These are phyloP conservation scores for Rhopilema esculentum DNA, from an alignment of 30 jellyfish, hydroid and myxozoan genomes.

Conservation along the genomic window DNA sequence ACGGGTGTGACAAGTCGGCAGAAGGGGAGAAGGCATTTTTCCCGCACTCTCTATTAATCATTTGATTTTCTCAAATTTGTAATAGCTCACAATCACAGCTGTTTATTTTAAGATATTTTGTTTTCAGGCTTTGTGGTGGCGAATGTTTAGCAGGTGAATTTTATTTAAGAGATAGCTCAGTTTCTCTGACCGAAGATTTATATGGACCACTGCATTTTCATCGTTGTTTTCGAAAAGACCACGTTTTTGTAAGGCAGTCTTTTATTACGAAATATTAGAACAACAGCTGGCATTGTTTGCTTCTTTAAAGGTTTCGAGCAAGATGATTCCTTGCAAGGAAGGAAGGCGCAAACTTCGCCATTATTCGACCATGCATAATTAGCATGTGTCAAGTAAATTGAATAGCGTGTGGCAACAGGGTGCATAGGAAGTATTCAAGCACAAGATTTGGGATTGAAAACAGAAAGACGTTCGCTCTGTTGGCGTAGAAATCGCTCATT, in stretches of 20 bases:
- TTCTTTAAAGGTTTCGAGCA: background rate
- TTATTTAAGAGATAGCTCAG: background rate
- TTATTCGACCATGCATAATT: slow-evolving; percentile 46
- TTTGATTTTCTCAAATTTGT: too few species aligned
- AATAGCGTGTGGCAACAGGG: slow-evolving; percentile 75
- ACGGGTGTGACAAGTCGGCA: too few species aligned
- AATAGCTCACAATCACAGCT: background rate
- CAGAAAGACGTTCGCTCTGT: background rate
- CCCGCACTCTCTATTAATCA: too few species aligned
- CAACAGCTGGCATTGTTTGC: background rate
- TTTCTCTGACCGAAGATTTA: background rate
- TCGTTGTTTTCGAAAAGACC: background rate
- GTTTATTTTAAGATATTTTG: background rate
- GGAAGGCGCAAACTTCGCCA: slow-evolving; percentile 40
- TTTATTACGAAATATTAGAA: background rate
- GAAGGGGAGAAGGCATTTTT: too few species aligned
- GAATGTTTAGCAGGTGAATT: background rate
- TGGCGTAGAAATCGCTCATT: background rate
- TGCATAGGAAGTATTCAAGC: slow-evolving; percentile 65
- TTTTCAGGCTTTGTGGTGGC: background rate
- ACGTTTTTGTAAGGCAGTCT: background rate
- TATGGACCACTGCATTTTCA: background rate
- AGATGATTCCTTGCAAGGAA: background rate
- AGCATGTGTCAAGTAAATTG: slow-evolving; percentile 62
- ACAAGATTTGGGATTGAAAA: background rate